Evolutionary conservation across 2,888 invertebrate species (phyloP), one percentile per base, ranked within the genome.

Genomic region (Amphipyra berbera): DNA sequence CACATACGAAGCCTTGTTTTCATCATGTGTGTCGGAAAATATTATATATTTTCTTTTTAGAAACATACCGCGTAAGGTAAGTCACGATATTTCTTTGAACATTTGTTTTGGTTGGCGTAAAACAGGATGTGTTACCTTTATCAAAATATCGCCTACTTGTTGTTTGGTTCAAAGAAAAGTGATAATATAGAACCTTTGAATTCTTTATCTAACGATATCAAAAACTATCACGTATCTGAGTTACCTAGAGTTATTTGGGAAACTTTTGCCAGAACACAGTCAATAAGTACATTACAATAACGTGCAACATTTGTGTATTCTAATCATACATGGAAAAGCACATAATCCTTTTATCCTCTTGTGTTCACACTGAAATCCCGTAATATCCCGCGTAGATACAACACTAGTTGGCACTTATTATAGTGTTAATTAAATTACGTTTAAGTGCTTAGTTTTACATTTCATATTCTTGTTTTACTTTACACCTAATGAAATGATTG

Each of bases 391-490:
- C 21, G 63, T 40, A 49, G 37, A 38, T 45, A 69, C 79, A 70
- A 41, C 79, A 76, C 78, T 76, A 76, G 38, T 46, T 9, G 40
- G 33, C 61, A 60, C 60, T 69, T 74, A 68, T 78, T 72, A 72
- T 63, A 76, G 74, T 79, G 74, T 76, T 79, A 79, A 79, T 79
- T 76, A 64, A 69, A 74, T 74, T 60, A 75, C 69, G 48, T 62
- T 78, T 66, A 69, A 78, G 67, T 68, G 66, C 61, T 64, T 72
- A 74, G 75, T 63, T 64, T 49, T 63, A 75, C 61, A 60, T 65
- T 65, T 57, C 47, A 53, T 48, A 15, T 49, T 64, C 54, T 60
- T 66, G 68, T 68, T 76, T 56, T 50, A 68, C 50, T 61, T 68
- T 53, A 64, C n/a, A 14, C 46, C 55, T 48, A 54, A 44, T 55